phyloP scores from a whole-genome alignment of 2,113 vertebrate genomes.

The Bothrops jararaca region DNA sequence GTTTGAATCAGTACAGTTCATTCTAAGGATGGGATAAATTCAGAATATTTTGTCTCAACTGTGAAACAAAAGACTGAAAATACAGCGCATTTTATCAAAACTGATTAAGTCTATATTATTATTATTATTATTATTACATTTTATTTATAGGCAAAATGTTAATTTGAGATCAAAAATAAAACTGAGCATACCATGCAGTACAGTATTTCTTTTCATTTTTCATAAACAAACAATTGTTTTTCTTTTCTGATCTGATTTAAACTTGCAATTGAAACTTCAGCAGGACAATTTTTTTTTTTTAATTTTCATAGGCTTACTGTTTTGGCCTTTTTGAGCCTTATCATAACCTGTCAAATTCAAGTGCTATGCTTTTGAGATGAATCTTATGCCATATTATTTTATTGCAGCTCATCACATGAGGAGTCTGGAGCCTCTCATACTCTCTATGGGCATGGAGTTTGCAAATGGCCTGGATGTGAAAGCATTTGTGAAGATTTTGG shows the following conservation, averaged over 20 bases:
- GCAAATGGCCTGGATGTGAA: conserved; percentile 99
- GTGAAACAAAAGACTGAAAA: background rate
- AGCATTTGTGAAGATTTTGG: conserved; percentile 98
- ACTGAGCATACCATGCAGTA: conserved; percentile 74
- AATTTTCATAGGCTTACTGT: conserved; percentile 80
- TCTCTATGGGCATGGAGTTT: conserved; percentile 97
- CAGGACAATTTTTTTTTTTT: conserved; percentile 81
- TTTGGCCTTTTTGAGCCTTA: conserved; percentile 82
- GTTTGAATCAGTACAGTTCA: background rate
- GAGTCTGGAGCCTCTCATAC: conserved; percentile 93
- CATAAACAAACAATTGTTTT: conserved; percentile 81
- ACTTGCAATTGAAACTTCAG: conserved; percentile 82
- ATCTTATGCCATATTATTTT: conserved; percentile 73
- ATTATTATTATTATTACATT: conserved; percentile 49
- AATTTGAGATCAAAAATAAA: conserved; percentile 71
- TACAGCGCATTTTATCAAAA: conserved; percentile 6
- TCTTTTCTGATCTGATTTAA: conserved; percentile 86
- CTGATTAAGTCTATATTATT: conserved; percentile 50
- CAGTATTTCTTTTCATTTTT: conserved; percentile 72
- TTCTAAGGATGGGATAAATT: background rate
- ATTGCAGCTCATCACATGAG: conserved; percentile 90
- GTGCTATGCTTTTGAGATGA: conserved; percentile 77
- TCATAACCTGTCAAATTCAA: conserved; percentile 80
- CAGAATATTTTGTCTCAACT: background rate
- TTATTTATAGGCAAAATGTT: conserved; percentile 75